Evolutionary conservation across 2,888 invertebrate genomes (phyloP), one percentile per base, ranked within the genome.

Genomic region (Meteorus colon): DNA sequence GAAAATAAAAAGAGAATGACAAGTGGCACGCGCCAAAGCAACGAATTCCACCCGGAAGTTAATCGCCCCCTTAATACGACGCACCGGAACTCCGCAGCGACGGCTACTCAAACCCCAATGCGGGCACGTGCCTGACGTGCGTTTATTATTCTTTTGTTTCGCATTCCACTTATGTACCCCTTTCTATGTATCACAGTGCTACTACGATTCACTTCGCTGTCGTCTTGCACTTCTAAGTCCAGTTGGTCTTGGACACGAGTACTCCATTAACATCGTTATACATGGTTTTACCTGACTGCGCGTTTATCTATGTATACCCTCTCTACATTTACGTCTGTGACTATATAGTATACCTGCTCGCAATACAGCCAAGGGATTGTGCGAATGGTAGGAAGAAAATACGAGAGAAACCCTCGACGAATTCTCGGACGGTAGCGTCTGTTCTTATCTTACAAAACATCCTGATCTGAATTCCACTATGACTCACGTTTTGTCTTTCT

Each of bases 91-190:
- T 79, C 41, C 78, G 82, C 74, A 37, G 74, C 41, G n/a, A 5
- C 73, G 77, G 51, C 27, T 66, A n/a, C 63, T 31, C n/a, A 31
- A 75, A 76, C 75, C 71, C 76, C 55, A 82, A 87, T 87, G 86
- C 86, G 87, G 87, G 88, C 88, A 81, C 87, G 88, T 87, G 87
- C 86, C 85, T 78, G 71, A 66, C 77, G 76, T 24, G 55, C 19
- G 76, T 75, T 78, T 78, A 68, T 75, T 80, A n/a, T 55, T 24
- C 19, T 55, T 19, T 19, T 4, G 4, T 48, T n/a, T 4, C 16
- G 16, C 16, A 48, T 48, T 48, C 5, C n/a, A 3, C 5, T 48
- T 45, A 3, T 48, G 16, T 48, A 45, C 72, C 73, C 68, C 37
- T 60, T 73, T 48, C 37, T 45, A 59, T 73, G 27, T 60, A 62